Percentiles rank a stretch among this genome's conserved stretches.
These are phyloP conservation scores for Matsumurasca onukii DNA, from an alignment of 1,140 invertebrate genomes.

Conservation along the genomic window DNA sequence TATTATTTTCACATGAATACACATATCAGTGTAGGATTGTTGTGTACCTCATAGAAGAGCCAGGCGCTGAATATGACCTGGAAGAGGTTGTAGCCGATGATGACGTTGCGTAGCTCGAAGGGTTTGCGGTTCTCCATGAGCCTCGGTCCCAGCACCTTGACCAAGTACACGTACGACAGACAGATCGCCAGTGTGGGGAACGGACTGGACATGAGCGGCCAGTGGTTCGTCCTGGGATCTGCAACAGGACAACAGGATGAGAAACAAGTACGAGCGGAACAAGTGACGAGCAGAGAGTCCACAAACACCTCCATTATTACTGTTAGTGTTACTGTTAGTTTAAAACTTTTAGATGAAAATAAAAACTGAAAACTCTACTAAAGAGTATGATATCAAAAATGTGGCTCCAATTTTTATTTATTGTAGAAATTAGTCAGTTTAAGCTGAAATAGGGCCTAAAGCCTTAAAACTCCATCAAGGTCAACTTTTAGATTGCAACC, in stretches of 20 bases:
- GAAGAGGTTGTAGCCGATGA: slow-evolving; percentile 84
- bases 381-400: too few relatives aligned
- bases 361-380: background rate
- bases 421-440: too few relatives aligned
- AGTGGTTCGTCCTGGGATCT: slow-evolving; percentile 81
- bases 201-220: slow-evolving; percentile 81
- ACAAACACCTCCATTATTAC: background rate
- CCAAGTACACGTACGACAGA: slow-evolving; percentile 72
- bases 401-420: too few relatives aligned
- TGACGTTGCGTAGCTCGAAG: slow-evolving; percentile 72
- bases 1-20: too few relatives aligned
- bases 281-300: background rate
- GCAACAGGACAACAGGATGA: slow-evolving; percentile 40
- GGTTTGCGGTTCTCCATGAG: slow-evolving; percentile 90
- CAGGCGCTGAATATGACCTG: slow-evolving; percentile 84
- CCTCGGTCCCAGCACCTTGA: slow-evolving; percentile 78
- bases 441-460: too few relatives aligned
- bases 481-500: too few relatives aligned
- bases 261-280: background rate
- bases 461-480: too few relatives aligned
- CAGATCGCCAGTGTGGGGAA: slow-evolving; percentile 77
- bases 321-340: background rate
- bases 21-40: too few relatives aligned
- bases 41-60: slow-evolving; percentile 78
- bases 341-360: too few relatives aligned